These are phyloP conservation scores for Herminia tarsipennalis DNA, from an alignment of 2,888 invertebrate genomes.

Conservation along the genomic window DNA sequence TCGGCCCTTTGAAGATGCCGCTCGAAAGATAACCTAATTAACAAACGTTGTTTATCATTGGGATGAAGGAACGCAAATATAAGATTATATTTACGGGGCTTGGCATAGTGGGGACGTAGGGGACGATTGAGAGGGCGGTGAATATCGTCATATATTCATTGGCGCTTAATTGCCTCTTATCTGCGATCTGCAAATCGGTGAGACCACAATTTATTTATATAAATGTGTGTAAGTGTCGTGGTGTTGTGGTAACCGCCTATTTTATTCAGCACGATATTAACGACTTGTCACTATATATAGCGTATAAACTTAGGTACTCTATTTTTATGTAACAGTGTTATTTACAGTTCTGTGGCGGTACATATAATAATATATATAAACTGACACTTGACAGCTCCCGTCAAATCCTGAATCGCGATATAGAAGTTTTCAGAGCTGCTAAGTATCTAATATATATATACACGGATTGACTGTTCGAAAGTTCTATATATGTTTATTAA, in stretches of 20 bases:
- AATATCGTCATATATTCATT: slow-evolving; percentile 38
- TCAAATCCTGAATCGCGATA: too few relatives aligned
- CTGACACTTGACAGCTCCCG: too few relatives aligned
- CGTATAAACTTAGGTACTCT: too few relatives aligned
- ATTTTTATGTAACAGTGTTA: too few relatives aligned
- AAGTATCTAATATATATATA: too few relatives aligned
- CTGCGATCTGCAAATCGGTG: slow-evolving; percentile 54
- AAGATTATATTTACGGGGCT: slow-evolving; percentile 65
- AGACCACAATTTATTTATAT: slow-evolving; percentile 58
- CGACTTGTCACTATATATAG: too few relatives aligned
- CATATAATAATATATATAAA: too few relatives aligned
- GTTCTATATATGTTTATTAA: too few relatives aligned
- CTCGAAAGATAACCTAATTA: slow-evolving; percentile 82
- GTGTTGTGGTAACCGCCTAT: neutral
- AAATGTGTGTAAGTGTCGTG: slow-evolving; percentile 14
- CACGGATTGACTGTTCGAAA: too few relatives aligned
- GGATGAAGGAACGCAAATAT: slow-evolving; percentile 71
- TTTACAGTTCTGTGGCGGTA: too few relatives aligned
- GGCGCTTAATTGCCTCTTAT: slow-evolving; percentile 69
- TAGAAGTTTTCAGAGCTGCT: too few relatives aligned
- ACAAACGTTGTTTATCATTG: slow-evolving; percentile 81
- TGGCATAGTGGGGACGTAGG: slow-evolving; percentile 53
- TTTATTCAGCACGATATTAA: neutral
- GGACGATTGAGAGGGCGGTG: slow-evolving; percentile 24
- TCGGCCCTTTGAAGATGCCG: slow-evolving; percentile 80